Percentiles rank a stretch among this genome's conserved stretches.
Conservation (phyloP, 2,888 invertebrate species). For the Rhabditophanes sp. region DNA sequence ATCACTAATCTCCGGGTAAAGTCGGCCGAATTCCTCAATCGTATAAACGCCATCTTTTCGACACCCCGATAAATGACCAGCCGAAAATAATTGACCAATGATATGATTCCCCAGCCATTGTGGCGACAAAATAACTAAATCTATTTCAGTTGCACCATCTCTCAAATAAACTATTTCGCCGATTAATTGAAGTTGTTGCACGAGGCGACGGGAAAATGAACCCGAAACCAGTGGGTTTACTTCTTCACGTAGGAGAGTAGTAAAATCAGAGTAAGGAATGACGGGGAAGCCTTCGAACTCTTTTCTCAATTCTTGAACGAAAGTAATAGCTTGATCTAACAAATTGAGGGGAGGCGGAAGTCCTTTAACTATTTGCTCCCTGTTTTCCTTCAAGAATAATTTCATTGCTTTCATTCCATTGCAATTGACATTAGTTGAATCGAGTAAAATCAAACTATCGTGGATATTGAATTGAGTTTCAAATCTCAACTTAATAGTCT, state of each 20-base stretch:
- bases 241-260: conserved; percentile 45
- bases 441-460: conserved; percentile 52
- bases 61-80: conserved; percentile 49
- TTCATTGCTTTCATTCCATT: conserved; percentile 54
- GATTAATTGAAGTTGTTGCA: conserved; percentile 55
- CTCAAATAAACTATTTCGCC: conserved; percentile 55
- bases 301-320: conserved; percentile 49
- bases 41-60: conserved; percentile 58
- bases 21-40: conserved; percentile 58
- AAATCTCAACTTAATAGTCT: conserved; percentile 47
- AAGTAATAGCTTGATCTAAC: conserved; percentile 50
- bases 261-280: conserved; percentile 53
- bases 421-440: conserved; percentile 54
- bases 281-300: conserved; percentile 53
- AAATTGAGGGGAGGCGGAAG: conserved; percentile 52
- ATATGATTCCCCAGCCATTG: conserved; percentile 58
- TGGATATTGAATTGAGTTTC: conserved; percentile 53
- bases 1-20: conserved; percentile 56
- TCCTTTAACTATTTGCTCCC: conserved; percentile 50
- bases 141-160: conserved; percentile 48
- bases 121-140: conserved; percentile 56
- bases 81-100: conserved; percentile 54
- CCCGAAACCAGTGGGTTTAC: conserved; percentile 57
- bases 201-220: conserved; percentile 50
- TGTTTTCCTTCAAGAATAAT: conserved; percentile 50